These are phyloP conservation scores for Casuarius casuarius DNA, from an alignment of 2,113 vertebrate species.

Conservation along the genomic window DNA sequence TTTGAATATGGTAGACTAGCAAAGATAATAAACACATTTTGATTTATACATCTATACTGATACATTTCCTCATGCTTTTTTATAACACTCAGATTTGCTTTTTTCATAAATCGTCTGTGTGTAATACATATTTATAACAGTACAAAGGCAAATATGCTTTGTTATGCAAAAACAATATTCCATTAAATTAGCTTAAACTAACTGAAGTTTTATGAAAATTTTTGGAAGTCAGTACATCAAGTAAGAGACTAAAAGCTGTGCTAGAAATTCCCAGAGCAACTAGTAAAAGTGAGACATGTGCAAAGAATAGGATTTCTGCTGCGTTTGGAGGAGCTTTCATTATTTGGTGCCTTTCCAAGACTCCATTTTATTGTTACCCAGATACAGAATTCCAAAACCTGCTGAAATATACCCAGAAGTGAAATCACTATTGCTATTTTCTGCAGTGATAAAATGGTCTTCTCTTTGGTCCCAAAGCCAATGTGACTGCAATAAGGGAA, in stretches of 20 bases:
- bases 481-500: background rate
- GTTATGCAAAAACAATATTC: background rate
- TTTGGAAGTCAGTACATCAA: background rate
- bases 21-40: background rate
- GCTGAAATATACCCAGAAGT: background rate
- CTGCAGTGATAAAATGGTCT: background rate
- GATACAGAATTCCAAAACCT: background rate
- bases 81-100: background rate
- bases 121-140: background rate
- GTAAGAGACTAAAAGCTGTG: background rate
- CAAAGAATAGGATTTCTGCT: background rate
- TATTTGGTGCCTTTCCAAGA: background rate
- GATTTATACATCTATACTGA: background rate
- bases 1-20: background rate
- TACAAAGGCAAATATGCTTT: background rate
- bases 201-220: background rate
- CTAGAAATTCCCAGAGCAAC: background rate
- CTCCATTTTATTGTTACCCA: background rate
- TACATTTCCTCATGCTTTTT: background rate
- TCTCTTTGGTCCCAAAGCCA: background rate
- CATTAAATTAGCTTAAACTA: background rate
- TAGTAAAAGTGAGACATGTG: background rate
- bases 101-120: background rate
- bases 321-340: background rate
- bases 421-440: background rate